These are phyloP conservation scores for Cricetomys ansorgei DNA, from an alignment of 2,113 vertebrate genomes.

Conservation along the genomic window DNA sequence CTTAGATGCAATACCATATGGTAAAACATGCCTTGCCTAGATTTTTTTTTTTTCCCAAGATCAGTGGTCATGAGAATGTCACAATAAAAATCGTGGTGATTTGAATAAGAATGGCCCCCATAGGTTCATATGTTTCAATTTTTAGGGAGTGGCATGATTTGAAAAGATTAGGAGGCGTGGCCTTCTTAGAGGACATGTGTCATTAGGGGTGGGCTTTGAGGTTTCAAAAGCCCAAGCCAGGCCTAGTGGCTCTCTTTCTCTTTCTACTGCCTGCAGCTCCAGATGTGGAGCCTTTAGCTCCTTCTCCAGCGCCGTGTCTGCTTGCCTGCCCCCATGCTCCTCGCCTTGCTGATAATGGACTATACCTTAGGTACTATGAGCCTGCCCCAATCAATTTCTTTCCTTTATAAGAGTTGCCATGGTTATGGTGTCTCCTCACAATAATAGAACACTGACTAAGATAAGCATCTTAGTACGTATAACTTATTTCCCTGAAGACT, in stretches of 20 bases:
- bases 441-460: not conserved
- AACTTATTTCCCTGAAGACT: not conserved
- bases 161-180: not conserved
- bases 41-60: not conserved
- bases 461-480: not conserved
- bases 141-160: not conserved
- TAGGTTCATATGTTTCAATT: not conserved
- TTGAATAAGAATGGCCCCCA: not conserved
- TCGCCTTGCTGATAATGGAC: not conserved
- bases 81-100: not conserved
- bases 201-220: not conserved
- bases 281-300: not conserved
- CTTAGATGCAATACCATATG: not conserved
- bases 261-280: not conserved
- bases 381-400: not conserved
- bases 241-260: not conserved
- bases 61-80: not conserved
- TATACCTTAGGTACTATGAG: not conserved
- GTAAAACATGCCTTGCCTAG: not conserved
- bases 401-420: not conserved
- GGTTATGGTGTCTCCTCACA: not conserved
- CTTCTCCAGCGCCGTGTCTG: not conserved
- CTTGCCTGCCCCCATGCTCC: not conserved
- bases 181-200: not conserved
- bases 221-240: not conserved